Percentiles rank a stretch among this genome's conserved stretches.
These are phyloP conservation scores for Gadus chalcogrammus DNA, from an alignment of 2,113 vertebrate species.

Conservation along the genomic window DNA sequence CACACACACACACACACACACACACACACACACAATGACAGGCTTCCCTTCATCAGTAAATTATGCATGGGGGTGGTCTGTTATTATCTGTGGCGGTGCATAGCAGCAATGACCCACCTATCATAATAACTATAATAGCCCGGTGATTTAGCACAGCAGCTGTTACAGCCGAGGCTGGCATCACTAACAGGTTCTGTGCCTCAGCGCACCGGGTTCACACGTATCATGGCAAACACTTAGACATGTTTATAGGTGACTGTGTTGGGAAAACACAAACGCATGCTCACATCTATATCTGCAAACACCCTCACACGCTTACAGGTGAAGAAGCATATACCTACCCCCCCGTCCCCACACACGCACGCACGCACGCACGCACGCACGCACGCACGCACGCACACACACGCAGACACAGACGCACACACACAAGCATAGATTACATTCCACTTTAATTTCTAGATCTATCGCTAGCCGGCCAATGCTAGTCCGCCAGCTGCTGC, in stretches of 20 bases:
- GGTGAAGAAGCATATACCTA: neutral
- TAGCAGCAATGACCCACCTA: slow-evolving; percentile 49
- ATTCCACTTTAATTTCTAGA: neutral
- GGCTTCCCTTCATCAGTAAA: slow-evolving; percentile 53
- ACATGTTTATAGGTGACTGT: neutral
- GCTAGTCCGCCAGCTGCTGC: neutral
- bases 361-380: slow-evolving; percentile 3
- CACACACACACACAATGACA: slow-evolving; percentile 42
- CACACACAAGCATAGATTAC: neutral
- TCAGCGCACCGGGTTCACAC: neutral
- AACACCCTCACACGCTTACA: too few relatives aligned
- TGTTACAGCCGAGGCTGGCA: slow-evolving; percentile 41
- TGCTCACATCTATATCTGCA: neutral
- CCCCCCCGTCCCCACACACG: neutral
- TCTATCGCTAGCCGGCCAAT: too few relatives aligned
- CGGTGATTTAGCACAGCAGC: slow-evolving; percentile 54
- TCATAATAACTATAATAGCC: slow-evolving; percentile 60
- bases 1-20: slow-evolving; percentile 11
- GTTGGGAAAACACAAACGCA: neutral
- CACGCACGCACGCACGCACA: neutral
- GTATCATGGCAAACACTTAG: slow-evolving; percentile 1
- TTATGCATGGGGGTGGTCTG: slow-evolving; percentile 57
- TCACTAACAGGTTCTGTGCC: slow-evolving; percentile 31
- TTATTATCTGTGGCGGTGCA: slow-evolving; percentile 54
- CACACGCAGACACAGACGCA: neutral